Evolutionary conservation across 2,888 invertebrate genomes (phyloP), one percentile per base, ranked within the genome.

Genomic region (Parelbella ahira): DNA sequence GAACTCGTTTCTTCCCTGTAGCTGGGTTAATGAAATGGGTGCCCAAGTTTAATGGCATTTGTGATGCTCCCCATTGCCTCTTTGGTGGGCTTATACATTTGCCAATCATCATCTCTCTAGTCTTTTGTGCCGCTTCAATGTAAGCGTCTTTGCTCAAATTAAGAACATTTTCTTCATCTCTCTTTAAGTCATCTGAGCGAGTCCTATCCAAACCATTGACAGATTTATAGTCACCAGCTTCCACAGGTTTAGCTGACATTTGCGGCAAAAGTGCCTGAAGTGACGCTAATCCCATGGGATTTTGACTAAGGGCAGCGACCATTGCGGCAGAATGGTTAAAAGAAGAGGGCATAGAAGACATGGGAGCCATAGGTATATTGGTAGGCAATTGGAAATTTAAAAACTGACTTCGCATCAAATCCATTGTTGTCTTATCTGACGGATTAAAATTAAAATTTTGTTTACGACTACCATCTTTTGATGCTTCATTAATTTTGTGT

Each of bases 1-100:
- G 97, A 1, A 99, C 98, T 51, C 99, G 91, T 70, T 98, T 98
- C 81, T 99, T 99, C 0, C 97, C 97, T 0, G 97, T 97, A 0
- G 95, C 93, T 1, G 97, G 97, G 68, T 97, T 97, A 15, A 97
- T 96, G 53, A 96, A 95, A 56, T 96, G 95, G 0, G 96, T 96
- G 5, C 96, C 96, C 49, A 95, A 83, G 58, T 95, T 95, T 1
- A 94, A 88, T 0, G 95, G 95, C 63, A 94, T 84, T 58, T 91
- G 90, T 12, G 93, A 90, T 0, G 94, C 91, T 8, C 93, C 93
- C 93, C 93, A 91, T 63, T 94, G 94, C 15, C 94, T 89, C 74
- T 95, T 95, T 1, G 93, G 93, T 8, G 93, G 93, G 23, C 93
- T 92, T 32, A 92, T 88, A 15, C 4, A 15, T 75, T 93, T 93